phyloP scores from a whole-genome alignment of 2,797 vertebrate genomes.

The Nannoperca australis region DNA sequence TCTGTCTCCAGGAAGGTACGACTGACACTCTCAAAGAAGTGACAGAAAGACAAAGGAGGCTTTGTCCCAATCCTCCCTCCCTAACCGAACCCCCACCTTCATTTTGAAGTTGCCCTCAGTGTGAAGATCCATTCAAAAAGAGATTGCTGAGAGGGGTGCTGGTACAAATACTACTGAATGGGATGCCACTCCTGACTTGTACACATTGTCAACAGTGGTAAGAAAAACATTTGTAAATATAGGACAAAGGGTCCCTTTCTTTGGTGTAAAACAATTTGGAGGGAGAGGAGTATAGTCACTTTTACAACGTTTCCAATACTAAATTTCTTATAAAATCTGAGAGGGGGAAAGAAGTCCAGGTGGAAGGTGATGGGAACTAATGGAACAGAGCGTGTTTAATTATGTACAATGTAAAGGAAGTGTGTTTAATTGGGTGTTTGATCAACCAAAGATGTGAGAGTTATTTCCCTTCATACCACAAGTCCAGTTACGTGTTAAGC shows the following conservation, averaged over 20 bases:
- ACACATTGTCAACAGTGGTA: slow-evolving; percentile 17
- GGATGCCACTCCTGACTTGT: slow-evolving; percentile 23
- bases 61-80: slow-evolving; percentile 11
- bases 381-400: not conserved
- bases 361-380: slow-evolving; percentile 4
- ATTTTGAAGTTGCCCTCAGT: slow-evolving; percentile 31
- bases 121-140: slow-evolving; percentile 36
- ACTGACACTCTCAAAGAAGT: slow-evolving; percentile 21
- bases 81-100: slow-evolving; percentile 13
- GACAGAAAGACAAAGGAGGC: slow-evolving; percentile 7
- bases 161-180: slow-evolving; percentile 20
- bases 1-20: slow-evolving; percentile 16
- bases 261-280: no score
- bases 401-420: slow-evolving; percentile 11
- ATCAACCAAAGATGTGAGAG: slow-evolving; percentile 15
- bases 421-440: slow-evolving; percentile 4
- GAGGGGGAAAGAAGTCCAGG: not conserved
- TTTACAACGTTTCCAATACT: no score
- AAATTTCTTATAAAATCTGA: no score
- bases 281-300: no score
- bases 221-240: slow-evolving; percentile 21
- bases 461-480: not conserved
- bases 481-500: not conserved
- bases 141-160: slow-evolving; percentile 12
- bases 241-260: not conserved